Base-by-base conservation (phyloP, 1,140 invertebrate genomes). In the Radopholus similis region DNA sequence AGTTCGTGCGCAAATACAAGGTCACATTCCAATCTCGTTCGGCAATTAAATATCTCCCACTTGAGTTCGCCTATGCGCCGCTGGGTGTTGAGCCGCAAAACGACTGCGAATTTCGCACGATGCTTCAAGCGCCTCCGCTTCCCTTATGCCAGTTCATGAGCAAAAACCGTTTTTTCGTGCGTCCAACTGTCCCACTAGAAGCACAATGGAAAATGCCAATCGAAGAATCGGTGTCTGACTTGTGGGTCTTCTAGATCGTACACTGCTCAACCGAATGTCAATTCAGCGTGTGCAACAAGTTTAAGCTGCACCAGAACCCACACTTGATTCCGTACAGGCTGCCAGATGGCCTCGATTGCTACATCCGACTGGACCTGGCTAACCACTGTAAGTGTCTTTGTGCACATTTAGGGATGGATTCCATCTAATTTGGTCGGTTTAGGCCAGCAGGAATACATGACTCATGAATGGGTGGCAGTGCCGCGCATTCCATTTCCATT, bases 311-410 rank as follows among this genome's bases (percentile, higher is more conserved):
- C 32, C 13, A 42, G 35, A 62, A 62, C 18, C 59, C 35, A 34
- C 59, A 62, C 13, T 28, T 62, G 21, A 49, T 62, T 13, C 34
- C 59, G 23, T 62, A 47, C 37, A 62, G 59, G 47, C 49, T 62
- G 59, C 59, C 59, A 5, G 59, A 62, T 49, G 59, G 59, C 21
- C 34, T 62, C 15, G 59, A 62, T 13, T 62, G 59, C 47, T 62
- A 47, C 38, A 35, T 62, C 47, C 59, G 59, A 26, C 9, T 62
- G 59, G 59, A 62, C 21, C 23, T 62, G 21, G 59, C 59, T 15
- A 11, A 35, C 15, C 59, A 62, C 32, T 62, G 59, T 62, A 47
- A 38, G 26, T 58, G 13, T 58, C 35, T 58, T 21, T 21, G 0
- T 37, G 18, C n/a, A n/a, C n/a, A n/a, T n/a, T n/a, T n/a, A n/a